Evolutionary conservation across 1,140 invertebrate genomes (phyloP).

Genomic region (Dufourea novaeangliae): DNA sequence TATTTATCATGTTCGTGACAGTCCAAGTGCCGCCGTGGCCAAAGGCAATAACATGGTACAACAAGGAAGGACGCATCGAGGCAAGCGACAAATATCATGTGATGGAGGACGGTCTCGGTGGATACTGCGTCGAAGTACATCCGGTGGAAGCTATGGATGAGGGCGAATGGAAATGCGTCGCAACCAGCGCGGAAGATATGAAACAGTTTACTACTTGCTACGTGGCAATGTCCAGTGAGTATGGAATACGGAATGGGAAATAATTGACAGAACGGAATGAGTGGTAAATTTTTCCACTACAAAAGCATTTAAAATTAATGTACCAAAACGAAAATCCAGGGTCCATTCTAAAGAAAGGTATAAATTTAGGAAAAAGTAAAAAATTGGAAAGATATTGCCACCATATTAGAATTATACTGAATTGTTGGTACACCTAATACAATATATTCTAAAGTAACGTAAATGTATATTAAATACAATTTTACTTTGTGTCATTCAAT

Average conservation of each 20-base stretch:
- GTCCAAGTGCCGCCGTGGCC: slow-evolving; percentile 92
- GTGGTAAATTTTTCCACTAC: too few species aligned
- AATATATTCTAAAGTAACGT: too few species aligned
- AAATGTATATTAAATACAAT: slow-evolving; percentile 80
- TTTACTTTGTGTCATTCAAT: too few species aligned
- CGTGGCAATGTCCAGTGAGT: slow-evolving; percentile 88
- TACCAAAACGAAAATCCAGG: too few species aligned
- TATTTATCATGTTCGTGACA: slow-evolving; percentile 61
- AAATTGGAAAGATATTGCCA: too few species aligned
- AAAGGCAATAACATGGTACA: slow-evolving; percentile 90
- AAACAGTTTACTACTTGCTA: slow-evolving; percentile 87
- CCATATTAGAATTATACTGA: too few species aligned
- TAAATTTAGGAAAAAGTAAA: too few species aligned
- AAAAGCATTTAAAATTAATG: too few species aligned
- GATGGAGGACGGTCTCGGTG: slow-evolving; percentile 90
- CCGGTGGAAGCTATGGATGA: slow-evolving; percentile 89
- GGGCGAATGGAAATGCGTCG: slow-evolving; percentile 94
- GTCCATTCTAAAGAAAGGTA: too few species aligned
- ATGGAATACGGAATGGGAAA: too few species aligned
- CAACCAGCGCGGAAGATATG: slow-evolving; percentile 87
- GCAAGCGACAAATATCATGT: slow-evolving; percentile 86
- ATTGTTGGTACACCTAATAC: too few species aligned
- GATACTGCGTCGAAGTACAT: slow-evolving; percentile 88
- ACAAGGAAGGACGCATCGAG: slow-evolving; percentile 89
- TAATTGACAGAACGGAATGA: too few species aligned